A percentile compares a stretch with the other conserved stretches of the same genome.
Conservation (phyloP, 2,113 vertebrate species). For the Sardina pilchardus region DNA sequence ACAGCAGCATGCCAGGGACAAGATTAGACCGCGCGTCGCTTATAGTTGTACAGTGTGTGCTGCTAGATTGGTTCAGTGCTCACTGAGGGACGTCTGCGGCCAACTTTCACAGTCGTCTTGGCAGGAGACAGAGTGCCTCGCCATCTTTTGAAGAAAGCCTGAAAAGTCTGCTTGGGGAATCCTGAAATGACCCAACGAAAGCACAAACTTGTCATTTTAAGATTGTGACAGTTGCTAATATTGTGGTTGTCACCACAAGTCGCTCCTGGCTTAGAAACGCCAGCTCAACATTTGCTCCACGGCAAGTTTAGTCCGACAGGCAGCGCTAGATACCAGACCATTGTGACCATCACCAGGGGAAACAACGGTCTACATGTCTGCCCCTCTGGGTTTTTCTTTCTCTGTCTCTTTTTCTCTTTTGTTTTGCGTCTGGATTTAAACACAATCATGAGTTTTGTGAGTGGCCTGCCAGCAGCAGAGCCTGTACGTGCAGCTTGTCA, state of each 20-base stretch:
- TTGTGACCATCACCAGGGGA: not conserved
- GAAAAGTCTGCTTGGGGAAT: not conserved
- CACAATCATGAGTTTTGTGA: constrained; percentile 1
- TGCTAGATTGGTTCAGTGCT: not conserved
- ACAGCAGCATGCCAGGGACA: not conserved
- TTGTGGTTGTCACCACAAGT: not conserved
- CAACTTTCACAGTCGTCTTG: not conserved
- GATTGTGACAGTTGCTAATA: not conserved
- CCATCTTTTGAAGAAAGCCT: not conserved
- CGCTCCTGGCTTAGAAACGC: not conserved
- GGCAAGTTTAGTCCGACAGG: not conserved
- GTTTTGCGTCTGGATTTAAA: constrained; percentile 9
- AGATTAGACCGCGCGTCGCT: not conserved
- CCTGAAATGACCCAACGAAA: not conserved
- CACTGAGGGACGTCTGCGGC: not conserved
- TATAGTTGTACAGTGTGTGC: not conserved
- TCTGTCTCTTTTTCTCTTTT: not conserved
- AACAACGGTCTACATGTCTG: not conserved
- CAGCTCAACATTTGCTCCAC: not conserved
- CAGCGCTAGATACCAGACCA: not conserved
- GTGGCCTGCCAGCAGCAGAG: not conserved
- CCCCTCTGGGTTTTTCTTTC: not conserved
- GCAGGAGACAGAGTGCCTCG: not conserved
- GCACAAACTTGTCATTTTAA: not conserved
- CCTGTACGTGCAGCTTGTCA: not conserved